phyloP scores from a whole-genome alignment of 2,113 vertebrate species.

The Dromaius novaehollandiae region DNA sequence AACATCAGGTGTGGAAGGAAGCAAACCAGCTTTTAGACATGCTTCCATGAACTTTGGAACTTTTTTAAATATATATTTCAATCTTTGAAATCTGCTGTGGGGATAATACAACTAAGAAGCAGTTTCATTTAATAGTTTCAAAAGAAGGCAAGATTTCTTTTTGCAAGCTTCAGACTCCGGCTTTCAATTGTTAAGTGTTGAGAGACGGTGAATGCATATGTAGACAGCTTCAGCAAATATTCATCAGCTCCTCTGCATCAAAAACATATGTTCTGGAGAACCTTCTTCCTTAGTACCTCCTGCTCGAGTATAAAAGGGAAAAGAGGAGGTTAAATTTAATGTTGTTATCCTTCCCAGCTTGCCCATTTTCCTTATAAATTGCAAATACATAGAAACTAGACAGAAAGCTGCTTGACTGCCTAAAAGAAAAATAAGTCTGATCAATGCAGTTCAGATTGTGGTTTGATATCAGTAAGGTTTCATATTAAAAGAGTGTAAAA shows the following conservation, averaged over 20 bases:
- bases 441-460: slow-evolving; percentile 63
- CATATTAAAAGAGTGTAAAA: slow-evolving; percentile 76
- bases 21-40: slow-evolving; percentile 51
- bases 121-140: slow-evolving; percentile 34
- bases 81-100: slow-evolving; percentile 48
- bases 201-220: not conserved
- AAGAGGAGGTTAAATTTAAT: slow-evolving; percentile 25
- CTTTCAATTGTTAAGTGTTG: slow-evolving; percentile 30
- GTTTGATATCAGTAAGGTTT: slow-evolving; percentile 71
- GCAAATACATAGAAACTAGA: not conserved
- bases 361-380: not conserved
- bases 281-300: not conserved
- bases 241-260: not conserved
- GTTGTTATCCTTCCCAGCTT: slow-evolving; percentile 10
- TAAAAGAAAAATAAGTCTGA: slow-evolving; percentile 18
- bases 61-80: not conserved
- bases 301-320: not conserved
- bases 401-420: slow-evolving; percentile 8
- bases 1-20: slow-evolving; percentile 53
- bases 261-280: not conserved
- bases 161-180: slow-evolving; percentile 16
- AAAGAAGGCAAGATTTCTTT: slow-evolving; percentile 30
- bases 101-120: slow-evolving; percentile 55
- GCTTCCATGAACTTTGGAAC: slow-evolving; percentile 17
- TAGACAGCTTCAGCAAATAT: not conserved